Evolutionary conservation across 2,113 vertebrate species (phyloP).

Genomic region (Microcebus tavaratra): DNA sequence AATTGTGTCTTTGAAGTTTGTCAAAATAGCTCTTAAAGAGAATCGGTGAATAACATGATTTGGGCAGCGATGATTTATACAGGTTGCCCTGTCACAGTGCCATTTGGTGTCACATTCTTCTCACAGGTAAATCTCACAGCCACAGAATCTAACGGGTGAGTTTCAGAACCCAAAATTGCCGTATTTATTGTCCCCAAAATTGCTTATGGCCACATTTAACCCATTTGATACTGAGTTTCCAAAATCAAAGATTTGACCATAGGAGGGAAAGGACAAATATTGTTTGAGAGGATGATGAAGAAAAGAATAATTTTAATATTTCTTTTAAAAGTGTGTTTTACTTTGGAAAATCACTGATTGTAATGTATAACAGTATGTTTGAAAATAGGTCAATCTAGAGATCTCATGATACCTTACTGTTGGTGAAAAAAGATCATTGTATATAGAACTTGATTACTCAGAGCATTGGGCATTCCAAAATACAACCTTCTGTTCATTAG

Average conservation of each 20-base stretch:
- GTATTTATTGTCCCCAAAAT: constrained; percentile 8
- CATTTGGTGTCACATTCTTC: neutral
- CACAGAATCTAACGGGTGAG: neutral
- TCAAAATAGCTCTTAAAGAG: constrained; percentile 45
- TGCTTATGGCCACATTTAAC: neutral
- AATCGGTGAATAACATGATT: neutral
- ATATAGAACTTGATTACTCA: neutral
- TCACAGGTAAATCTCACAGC: neutral
- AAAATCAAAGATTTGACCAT: constrained; percentile 38
- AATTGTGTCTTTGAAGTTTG: constrained; percentile 37
- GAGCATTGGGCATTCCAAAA: constrained; percentile 35
- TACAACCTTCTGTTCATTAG: neutral
- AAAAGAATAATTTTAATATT: constrained; percentile 23
- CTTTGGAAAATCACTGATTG: neutral
- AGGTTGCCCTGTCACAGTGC: neutral
- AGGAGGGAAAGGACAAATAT: neutral
- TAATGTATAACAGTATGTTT: neutral
- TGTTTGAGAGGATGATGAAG: constrained; percentile 26
- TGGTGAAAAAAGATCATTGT: neutral
- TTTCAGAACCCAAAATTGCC: constrained; percentile 45
- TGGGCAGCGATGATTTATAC: neutral
- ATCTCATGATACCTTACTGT: neutral
- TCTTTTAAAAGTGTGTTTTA: constrained; percentile 42
- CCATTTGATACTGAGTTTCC: constrained; percentile 47
- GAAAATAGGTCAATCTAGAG: constrained; percentile 43